These are phyloP conservation scores for Ailurus styani DNA, from an alignment of 2,113 vertebrate genomes.

Conservation along the genomic window DNA sequence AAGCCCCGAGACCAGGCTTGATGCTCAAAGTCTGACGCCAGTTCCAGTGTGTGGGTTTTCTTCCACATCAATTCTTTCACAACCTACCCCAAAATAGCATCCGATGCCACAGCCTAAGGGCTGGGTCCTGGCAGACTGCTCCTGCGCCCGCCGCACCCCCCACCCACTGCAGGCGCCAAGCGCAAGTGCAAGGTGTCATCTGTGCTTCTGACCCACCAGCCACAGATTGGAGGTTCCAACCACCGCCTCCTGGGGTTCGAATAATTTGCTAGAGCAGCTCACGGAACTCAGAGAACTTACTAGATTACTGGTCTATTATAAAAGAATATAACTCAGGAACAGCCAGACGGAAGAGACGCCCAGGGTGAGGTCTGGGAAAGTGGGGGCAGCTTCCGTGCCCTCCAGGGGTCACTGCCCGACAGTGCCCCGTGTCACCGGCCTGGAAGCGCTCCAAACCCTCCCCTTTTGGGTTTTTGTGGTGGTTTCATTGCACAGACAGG, in stretches of 20 bases:
- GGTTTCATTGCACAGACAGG: neutral
- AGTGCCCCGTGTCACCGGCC: rapidly evolving
- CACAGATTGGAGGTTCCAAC: neutral
- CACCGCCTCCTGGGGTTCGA: neutral
- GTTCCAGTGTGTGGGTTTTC: rapidly evolving
- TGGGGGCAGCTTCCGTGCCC: rapidly evolving
- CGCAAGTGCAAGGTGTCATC: neutral
- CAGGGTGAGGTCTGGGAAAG: neutral
- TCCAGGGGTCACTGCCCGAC: rapidly evolving
- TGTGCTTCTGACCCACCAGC: neutral
- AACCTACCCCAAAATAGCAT: neutral
- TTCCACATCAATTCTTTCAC: neutral
- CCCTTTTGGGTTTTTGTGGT: neutral
- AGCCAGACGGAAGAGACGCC: neutral
- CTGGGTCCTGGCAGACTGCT: neutral
- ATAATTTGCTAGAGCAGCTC: neutral
- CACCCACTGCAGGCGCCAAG: neutral
- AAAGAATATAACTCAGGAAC: neutral
- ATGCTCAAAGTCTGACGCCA: neutral
- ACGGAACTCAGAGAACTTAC: neutral
- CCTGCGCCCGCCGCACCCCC: no score
- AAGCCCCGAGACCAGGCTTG: neutral
- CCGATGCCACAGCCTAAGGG: neutral
- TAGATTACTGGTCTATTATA: neutral
- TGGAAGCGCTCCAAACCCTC: neutral